Conservation (phyloP, 2,888 invertebrate genomes). For the Corythucha ciliata region DNA sequence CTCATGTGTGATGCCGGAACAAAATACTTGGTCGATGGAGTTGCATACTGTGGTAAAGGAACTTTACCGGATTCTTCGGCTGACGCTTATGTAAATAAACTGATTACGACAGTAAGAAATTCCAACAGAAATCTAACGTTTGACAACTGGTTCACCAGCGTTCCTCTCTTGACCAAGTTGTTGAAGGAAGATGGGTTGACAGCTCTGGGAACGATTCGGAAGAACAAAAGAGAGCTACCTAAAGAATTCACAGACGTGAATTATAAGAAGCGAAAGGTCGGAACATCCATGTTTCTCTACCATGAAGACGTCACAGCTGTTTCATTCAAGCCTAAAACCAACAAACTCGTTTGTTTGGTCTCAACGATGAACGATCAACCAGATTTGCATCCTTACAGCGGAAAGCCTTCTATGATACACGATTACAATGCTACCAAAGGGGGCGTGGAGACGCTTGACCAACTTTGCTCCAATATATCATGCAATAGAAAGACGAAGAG, state of each 20-base stretch:
- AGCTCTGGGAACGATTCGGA: slow-evolving; percentile 26
- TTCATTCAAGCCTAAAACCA: slow-evolving; percentile 34
- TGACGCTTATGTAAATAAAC: background rate
- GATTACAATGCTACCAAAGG: slow-evolving; percentile 36
- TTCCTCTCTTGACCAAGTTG: slow-evolving; percentile 30
- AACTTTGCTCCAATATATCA: slow-evolving; percentile 32
- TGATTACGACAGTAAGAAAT: background rate
- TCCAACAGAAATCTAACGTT: slow-evolving; percentile 24
- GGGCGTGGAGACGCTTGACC: slow-evolving; percentile 34
- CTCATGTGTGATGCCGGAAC: background rate
- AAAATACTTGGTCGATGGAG: slow-evolving; percentile 1
- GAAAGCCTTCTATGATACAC: slow-evolving; percentile 34
- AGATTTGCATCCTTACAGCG: slow-evolving; percentile 30
- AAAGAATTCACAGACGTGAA: slow-evolving; percentile 34
- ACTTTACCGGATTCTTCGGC: slow-evolving; percentile 3
- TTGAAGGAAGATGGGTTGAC: slow-evolving; percentile 25
- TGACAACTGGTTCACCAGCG: slow-evolving; percentile 29
- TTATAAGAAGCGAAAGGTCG: slow-evolving; percentile 24
- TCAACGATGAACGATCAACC: slow-evolving; percentile 34
- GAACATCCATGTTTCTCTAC: slow-evolving; percentile 35
- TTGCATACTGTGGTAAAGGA: background rate
- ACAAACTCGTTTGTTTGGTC: slow-evolving; percentile 33
- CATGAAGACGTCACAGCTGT: slow-evolving; percentile 35
- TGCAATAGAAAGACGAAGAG: slow-evolving; percentile 32
- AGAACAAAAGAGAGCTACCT: slow-evolving; percentile 37